Evolutionary conservation across 2,888 invertebrate genomes (phyloP).

Genomic region (Psococerastis gibbosa): DNA sequence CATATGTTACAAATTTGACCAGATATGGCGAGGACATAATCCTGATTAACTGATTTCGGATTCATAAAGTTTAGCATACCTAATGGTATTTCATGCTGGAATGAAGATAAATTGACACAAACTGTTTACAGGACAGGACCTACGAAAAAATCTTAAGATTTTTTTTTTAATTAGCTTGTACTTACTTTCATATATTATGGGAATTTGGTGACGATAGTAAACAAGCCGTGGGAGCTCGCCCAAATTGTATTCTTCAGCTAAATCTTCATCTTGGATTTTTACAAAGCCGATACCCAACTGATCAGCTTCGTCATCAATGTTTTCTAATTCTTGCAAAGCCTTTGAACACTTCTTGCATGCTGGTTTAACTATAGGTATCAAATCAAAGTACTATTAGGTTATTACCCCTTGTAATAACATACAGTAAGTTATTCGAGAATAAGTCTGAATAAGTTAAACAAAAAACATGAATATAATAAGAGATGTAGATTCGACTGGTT

Average conservation of each 20-base stretch:
- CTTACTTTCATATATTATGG: slow-evolving; percentile 83
- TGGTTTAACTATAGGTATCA: slow-evolving; percentile 45
- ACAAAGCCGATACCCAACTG: slow-evolving; percentile 87
- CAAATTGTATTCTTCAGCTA: slow-evolving; percentile 84
- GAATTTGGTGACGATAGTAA: slow-evolving; percentile 86
- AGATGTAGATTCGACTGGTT: too few relatives aligned
- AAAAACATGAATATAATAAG: not conserved
- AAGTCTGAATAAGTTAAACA: not conserved
- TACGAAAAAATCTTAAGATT: too few relatives aligned
- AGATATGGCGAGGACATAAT: too few relatives aligned
- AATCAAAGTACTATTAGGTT: slow-evolving; percentile 8
- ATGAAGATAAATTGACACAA: too few relatives aligned
- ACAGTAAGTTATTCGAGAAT: too few relatives aligned
- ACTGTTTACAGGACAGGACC: too few relatives aligned
- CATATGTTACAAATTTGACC: too few relatives aligned
- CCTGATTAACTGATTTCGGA: too few relatives aligned
- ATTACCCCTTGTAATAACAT: too few relatives aligned
- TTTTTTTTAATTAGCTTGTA: too few relatives aligned
- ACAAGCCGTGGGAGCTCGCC: slow-evolving; percentile 73
- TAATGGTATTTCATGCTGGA: too few relatives aligned
- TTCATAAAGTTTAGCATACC: too few relatives aligned
- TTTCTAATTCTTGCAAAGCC: slow-evolving; percentile 77
- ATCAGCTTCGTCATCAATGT: slow-evolving; percentile 88
- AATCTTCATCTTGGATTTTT: slow-evolving; percentile 77
- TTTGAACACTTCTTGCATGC: slow-evolving; percentile 84